Evolutionary conservation across 2,113 vertebrate species (phyloP), one percentile per base, ranked within the genome.

Genomic region (Gymnogyps californianus): DNA sequence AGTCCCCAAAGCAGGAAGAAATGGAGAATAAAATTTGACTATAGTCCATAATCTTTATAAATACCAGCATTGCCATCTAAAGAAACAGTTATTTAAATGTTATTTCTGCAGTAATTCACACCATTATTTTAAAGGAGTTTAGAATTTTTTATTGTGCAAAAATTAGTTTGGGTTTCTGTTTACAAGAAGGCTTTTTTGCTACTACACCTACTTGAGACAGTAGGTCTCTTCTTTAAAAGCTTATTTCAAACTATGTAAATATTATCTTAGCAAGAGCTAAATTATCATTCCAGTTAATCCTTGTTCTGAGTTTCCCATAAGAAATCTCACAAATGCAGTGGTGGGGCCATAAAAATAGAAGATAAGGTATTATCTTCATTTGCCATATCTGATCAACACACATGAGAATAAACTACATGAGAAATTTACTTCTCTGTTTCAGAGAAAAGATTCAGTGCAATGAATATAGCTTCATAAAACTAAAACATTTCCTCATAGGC

Each of bases 101-200:
- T 62, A 74, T 83, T 90, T 76, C 32, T 93, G 4, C 9, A 94
- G 31, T 31, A 87, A 80, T 31, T 80, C 15, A 51, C 13, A 40
- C 7, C 20, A 40, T 22, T 67, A 36, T 67, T 94, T 83, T 47
- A 70, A 2, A 46, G 1, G 10, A 42, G 9, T 54, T 71, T 31
- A 57, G 11, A 55, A 13, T 6, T 20, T 58, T 79, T 66, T 77
- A 52, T 34, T 62, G 3, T 22, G 12, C 5, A 83, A 76, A 84
- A 74, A 31, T 28, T 57, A 44, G 10, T 32, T 49, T 36, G 6
- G 2, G 7, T 54, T 83, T 80, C 62, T 90, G 16, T 31, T 44
- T 80, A 16, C 8, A 62, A 65, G 6, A 71, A 32, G 0, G 0
- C 0, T 14, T 36, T 61, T 62, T 32, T 15, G 0, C 2, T 31